Evolutionary conservation across 2,113 vertebrate genomes (phyloP), one percentile per base, ranked within the genome.

Genomic region (Varanus salvator): DNA sequence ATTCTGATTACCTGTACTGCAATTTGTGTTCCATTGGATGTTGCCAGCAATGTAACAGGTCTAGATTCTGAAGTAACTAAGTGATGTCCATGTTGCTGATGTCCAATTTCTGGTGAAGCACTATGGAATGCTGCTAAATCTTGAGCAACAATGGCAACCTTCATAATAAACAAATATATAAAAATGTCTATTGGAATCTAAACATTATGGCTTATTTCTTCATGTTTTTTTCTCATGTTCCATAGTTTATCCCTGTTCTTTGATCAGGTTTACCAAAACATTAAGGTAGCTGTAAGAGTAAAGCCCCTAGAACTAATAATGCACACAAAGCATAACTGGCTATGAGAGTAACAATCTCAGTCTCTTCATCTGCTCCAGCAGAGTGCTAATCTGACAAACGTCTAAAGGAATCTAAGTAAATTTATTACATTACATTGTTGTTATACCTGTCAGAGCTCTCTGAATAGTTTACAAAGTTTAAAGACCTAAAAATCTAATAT

Each of bases 111-210:
- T 68, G 98, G 97, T 2, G 99, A 98, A 78, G 99, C 98, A 9
- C 98, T 98, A 60, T 99, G 99, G 96, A 98, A 99, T 0, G 98
- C 97, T 92, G 98, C 97, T 91, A 99, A 97, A 93, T 99, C 99
- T 38, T 99, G 99, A n/a, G 99, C 98, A 96, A 99, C 99, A 84
- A 99, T 99, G 66, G 99, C 98, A 95, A 99, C 99, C 99, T 99
- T 97, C 31, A 96, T 14, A 97, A 96, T 97, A 87, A 87, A 34
- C 89, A 91, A 71, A 90, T 19, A 93, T 19, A 89, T 71, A 95
- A 74, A 1, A 80, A 52, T 7, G 75, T 66, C n/a, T 75, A 89
- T n/a, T 85, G 48, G 50, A 68, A 80, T 69, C 29, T 52, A 84
- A 64, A 66, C 68, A 66, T 48, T 23, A 48, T 34, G 7, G 8